Evolutionary conservation across 2,113 vertebrate genomes (phyloP).

Genomic region (Pagrus major): DNA sequence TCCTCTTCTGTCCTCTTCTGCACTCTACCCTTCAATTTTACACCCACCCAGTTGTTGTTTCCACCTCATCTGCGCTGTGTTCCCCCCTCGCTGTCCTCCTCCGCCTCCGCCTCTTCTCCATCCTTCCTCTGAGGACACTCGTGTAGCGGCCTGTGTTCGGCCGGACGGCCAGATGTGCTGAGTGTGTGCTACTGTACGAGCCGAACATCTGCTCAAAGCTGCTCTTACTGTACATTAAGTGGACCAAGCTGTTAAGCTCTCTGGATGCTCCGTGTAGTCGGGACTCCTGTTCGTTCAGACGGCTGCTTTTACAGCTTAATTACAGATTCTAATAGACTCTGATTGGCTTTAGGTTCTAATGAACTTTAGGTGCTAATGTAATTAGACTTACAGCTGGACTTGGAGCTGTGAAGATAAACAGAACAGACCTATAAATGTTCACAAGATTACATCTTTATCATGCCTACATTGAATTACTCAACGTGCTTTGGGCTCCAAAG

Average conservation of each 20-base stretch:
- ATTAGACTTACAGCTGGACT: slow-evolving; percentile 12
- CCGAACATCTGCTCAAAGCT: slow-evolving; percentile 65
- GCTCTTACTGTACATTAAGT: slow-evolving; percentile 54
- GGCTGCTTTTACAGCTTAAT: slow-evolving; percentile 7
- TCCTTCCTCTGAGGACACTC: slow-evolving; percentile 29
- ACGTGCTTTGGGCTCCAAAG: neutral
- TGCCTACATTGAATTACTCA: slow-evolving; percentile 26
- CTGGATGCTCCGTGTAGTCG: neutral
- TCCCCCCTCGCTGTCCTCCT: slow-evolving; percentile 21
- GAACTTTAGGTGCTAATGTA: slow-evolving; percentile 18
- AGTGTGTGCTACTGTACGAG: slow-evolving; percentile 22
- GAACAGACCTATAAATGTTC: slow-evolving; percentile 1
- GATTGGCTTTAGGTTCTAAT: slow-evolving; percentile 32
- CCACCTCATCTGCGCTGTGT: slow-evolving; percentile 29
- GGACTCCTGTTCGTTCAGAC: neutral
- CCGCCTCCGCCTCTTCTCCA: neutral
- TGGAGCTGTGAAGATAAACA: slow-evolving; percentile 9
- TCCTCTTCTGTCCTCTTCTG: slow-evolving; percentile 56
- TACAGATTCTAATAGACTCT: neutral
- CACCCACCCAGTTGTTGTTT: slow-evolving; percentile 60
- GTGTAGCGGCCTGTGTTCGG: neutral
- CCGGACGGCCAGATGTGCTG: slow-evolving; percentile 57
- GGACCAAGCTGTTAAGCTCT: slow-evolving; percentile 37
- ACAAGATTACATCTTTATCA: slow-evolving; percentile 28
- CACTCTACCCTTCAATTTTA: slow-evolving; percentile 61